These are phyloP conservation scores for Coecobrya sp. DNA, from an alignment of 2,888 invertebrate genomes.

Conservation along the genomic window DNA sequence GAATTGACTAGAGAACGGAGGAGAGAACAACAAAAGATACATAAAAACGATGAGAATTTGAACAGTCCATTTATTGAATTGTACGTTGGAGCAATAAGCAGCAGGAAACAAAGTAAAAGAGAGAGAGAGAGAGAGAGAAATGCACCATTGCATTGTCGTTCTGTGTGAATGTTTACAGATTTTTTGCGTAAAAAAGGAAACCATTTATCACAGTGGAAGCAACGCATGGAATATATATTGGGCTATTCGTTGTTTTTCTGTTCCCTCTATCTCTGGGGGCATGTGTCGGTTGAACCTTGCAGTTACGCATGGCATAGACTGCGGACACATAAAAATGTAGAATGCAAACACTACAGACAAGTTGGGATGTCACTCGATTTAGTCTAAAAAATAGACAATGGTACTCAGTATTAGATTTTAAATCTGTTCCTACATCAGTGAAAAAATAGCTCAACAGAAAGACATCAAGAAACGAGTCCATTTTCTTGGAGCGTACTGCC, in stretches of 20 bases:
- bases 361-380: conserved; percentile 30
- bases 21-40: not conserved
- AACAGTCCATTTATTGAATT: conserved; percentile 52
- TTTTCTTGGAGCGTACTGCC: not conserved
- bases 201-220: conserved; percentile 36
- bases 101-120: not conserved
- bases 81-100: conserved; percentile 21
- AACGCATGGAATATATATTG: conserved; percentile 40
- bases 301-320: not conserved
- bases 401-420: conserved; percentile 39
- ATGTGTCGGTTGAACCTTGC: not conserved
- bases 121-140: not conserved
- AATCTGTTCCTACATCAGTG: conserved; percentile 20
- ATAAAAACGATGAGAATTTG: conserved; percentile 38
- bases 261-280: not conserved
- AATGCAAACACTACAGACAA: not conserved
- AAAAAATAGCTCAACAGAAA: not conserved
- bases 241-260: not conserved
- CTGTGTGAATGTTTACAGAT: conserved; percentile 45
- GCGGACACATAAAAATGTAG: conserved; percentile 15
- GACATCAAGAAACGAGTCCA: not conserved
- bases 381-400: not conserved
- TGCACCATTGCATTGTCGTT: not conserved
- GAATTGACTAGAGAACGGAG: not conserved
- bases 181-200: conserved; percentile 53